A percentile compares a stretch with the other conserved stretches of the same genome.
Conservation (phyloP, 2,113 vertebrate genomes). For the Callipepla californica region DNA sequence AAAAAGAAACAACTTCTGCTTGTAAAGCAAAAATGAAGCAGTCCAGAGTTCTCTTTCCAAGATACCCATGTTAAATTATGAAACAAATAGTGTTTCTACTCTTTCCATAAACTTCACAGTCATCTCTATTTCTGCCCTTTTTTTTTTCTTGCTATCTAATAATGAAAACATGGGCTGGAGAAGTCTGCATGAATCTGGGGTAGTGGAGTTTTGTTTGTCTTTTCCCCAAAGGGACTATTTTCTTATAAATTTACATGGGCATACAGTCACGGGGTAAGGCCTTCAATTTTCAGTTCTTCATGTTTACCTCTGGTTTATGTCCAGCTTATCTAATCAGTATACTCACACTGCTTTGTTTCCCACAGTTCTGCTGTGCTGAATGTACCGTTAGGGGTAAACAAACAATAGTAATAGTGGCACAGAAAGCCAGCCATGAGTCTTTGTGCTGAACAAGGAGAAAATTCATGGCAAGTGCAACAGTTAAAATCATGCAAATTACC, state of each 20-base stretch:
- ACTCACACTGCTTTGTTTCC: neutral
- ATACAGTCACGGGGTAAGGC: neutral
- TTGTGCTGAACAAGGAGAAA: constrained; percentile 37
- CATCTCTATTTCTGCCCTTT: neutral
- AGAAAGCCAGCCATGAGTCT: neutral
- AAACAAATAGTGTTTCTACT: neutral
- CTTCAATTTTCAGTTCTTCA: neutral
- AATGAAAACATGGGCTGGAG: neutral
- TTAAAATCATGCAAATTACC: constrained; percentile 65
- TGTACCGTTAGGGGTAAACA: neutral
- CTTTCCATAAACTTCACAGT: neutral
- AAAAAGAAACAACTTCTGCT: neutral
- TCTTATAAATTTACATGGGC: neutral
- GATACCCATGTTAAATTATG: neutral
- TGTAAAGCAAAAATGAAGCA: neutral
- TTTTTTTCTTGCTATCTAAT: neutral
- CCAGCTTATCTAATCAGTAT: neutral
- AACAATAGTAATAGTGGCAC: neutral
- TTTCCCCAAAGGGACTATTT: neutral
- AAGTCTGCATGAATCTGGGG: neutral
- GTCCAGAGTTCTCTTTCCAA: neutral
- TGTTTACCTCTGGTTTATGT: neutral
- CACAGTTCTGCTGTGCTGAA: neutral
- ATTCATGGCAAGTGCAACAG: constrained; percentile 39
- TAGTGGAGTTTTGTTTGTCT: neutral